Evolutionary conservation across 2,888 invertebrate species (phyloP).

Genomic region (Dryomyza anilis): DNA sequence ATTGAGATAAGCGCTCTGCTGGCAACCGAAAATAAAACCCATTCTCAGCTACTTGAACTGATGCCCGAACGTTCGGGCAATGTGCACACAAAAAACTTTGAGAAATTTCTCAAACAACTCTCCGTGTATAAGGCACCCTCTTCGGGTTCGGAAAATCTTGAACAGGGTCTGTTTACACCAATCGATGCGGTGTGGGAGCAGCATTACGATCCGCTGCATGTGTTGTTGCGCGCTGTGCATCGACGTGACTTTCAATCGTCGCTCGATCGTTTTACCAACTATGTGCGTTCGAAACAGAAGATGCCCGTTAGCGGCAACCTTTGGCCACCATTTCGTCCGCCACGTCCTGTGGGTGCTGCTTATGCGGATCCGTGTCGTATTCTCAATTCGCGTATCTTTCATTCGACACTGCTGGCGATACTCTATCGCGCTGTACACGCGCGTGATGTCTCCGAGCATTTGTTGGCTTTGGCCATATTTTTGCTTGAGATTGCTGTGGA

Average conservation of each 20-base stretch:
- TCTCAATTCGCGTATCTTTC: slow-evolving; percentile 58
- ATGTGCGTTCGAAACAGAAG: slow-evolving; percentile 69
- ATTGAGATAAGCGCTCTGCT: slow-evolving; percentile 92
- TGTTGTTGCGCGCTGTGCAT: slow-evolving; percentile 87
- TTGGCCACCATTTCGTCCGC: slow-evolving; percentile 84
- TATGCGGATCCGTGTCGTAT: slow-evolving; percentile 70
- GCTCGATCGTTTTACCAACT: slow-evolving; percentile 89
- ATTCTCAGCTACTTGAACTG: slow-evolving; percentile 91
- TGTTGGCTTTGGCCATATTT: slow-evolving; percentile 84
- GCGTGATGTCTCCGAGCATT: slow-evolving; percentile 80
- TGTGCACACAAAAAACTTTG: slow-evolving; percentile 86
- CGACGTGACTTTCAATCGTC: slow-evolving; percentile 91
- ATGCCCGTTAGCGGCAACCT: slow-evolving; percentile 66
- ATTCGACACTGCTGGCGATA: slow-evolving; percentile 73
- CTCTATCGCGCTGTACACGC: slow-evolving; percentile 83
- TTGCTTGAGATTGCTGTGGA: slow-evolving; percentile 81
- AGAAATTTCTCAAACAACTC: slow-evolving; percentile 80
- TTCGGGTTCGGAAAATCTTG: slow-evolving; percentile 74
- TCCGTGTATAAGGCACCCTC: slow-evolving; percentile 86
- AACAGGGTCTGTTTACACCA: slow-evolving; percentile 89
- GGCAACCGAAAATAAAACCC: slow-evolving; percentile 93
- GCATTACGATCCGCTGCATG: slow-evolving; percentile 93
- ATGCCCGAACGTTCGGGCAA: slow-evolving; percentile 97
- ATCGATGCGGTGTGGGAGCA: slow-evolving; percentile 88
- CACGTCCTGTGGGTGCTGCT: slow-evolving; percentile 67